These are phyloP conservation scores for Harpagoxenus sublaevis DNA, from an alignment of 2,888 invertebrate species.

Conservation along the genomic window DNA sequence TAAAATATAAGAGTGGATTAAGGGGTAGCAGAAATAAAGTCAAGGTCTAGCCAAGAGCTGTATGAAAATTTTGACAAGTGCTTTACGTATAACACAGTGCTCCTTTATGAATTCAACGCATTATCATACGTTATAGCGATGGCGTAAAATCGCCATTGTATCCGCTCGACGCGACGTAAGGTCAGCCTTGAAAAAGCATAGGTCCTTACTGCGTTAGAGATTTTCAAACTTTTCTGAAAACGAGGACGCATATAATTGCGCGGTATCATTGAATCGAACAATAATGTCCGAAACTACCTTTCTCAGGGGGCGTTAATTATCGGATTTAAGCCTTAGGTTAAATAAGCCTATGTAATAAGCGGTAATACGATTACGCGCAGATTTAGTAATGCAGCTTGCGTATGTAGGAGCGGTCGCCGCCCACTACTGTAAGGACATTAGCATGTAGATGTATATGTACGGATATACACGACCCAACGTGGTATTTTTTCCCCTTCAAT, in stretches of 20 bases:
- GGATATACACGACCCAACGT: conserved; percentile 29
- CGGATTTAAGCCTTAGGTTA: conserved; percentile 2
- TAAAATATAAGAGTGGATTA: not conserved
- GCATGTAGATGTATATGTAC: conserved; percentile 33
- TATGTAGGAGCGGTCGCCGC: conserved; percentile 25
- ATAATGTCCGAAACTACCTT: not conserved
- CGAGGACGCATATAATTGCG: not conserved
- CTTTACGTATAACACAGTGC: not conserved
- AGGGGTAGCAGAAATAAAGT: not conserved
- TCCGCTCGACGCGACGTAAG: not conserved
- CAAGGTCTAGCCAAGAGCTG: conserved; percentile 8
- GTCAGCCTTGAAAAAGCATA: conserved; percentile 12
- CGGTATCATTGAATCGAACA: not conserved
- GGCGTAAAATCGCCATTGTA: not conserved
- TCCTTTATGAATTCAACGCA: conserved; percentile 24
- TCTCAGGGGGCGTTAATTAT: conserved; percentile 14
- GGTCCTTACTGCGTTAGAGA: not conserved
- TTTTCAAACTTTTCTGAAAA: conserved; percentile 12
- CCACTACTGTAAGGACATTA: conserved; percentile 24
- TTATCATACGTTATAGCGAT: conserved; percentile 22
- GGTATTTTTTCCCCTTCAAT: not conserved
- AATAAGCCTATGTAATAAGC: conserved; percentile 12
- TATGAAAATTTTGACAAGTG: conserved; percentile 10
- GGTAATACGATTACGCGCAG: conserved; percentile 36
- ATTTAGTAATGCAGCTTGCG: conserved; percentile 28